Evolutionary conservation across 53 echinoderm and acorn worm species (phyloP).

Genomic region (Mesocentrotus franciscanus): DNA sequence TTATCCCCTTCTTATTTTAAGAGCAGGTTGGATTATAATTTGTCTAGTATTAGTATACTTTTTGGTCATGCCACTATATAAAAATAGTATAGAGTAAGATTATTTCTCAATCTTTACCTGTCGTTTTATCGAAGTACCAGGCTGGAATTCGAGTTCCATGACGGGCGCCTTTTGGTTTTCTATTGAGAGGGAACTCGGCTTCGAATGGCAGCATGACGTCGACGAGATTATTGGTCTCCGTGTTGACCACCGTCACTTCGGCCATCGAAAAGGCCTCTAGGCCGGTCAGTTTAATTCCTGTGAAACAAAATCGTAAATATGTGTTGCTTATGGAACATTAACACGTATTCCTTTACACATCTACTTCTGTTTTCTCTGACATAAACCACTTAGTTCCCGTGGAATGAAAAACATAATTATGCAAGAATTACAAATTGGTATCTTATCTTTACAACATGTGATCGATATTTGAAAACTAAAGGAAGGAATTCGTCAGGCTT

Average conservation of each 20-base stretch:
- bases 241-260: constrained; percentile 70
- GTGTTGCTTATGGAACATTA: background rate
- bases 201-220: constrained; percentile 75
- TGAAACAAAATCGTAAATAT: background rate
- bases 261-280: constrained; percentile 80
- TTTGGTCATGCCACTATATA: background rate
- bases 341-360: too few species aligned
- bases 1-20: too few species aligned
- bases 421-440: too few species aligned
- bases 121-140: constrained; percentile 76
- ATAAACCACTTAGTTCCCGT: too few species aligned
- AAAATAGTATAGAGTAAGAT: background rate
- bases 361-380: too few species aligned
- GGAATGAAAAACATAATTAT: too few species aligned
- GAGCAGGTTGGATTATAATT: too few species aligned
- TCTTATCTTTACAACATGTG: too few species aligned
- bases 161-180: constrained; percentile 61
- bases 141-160: constrained; percentile 71
- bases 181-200: constrained; percentile 78
- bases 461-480: background rate
- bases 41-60: background rate
- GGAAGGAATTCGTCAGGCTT: constrained; percentile 67
- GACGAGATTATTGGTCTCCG: constrained; percentile 45
- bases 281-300: constrained; percentile 68
- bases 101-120: constrained; percentile 60